A percentile compares a stretch with the other conserved stretches of the same genome.
These are phyloP conservation scores for Alloplasta piceator DNA, from an alignment of 2,888 invertebrate species.

Conservation along the genomic window DNA sequence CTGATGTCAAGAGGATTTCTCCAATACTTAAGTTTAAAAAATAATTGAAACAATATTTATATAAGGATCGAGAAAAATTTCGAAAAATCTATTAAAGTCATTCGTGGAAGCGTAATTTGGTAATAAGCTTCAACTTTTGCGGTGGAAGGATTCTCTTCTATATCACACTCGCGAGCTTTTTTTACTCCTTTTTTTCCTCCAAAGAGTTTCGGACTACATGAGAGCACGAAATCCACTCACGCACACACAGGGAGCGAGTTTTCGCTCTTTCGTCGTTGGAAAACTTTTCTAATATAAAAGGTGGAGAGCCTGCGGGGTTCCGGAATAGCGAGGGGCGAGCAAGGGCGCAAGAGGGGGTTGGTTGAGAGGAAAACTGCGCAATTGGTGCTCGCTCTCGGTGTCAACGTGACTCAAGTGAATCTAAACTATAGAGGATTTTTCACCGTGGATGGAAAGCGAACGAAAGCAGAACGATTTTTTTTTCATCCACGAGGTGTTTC, in stretches of 20 bases:
- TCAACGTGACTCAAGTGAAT: conserved; percentile 57
- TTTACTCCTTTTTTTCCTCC: conserved; percentile 25
- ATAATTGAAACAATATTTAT: no score
- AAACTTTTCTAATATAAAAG: conserved; percentile 64
- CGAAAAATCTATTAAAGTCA: conserved; percentile 45
- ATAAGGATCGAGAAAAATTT: background rate
- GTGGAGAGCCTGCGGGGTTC: conserved; percentile 15
- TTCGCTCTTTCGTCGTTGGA: conserved; percentile 45
- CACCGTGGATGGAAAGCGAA: background rate
- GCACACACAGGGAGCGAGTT: background rate
- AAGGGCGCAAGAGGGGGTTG: background rate
- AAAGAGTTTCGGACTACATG: conserved; percentile 33
- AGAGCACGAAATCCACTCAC: conserved; percentile 18
- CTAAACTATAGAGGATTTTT: conserved; percentile 37
- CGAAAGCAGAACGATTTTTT: background rate
- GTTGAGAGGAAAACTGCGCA: conserved; percentile 39
- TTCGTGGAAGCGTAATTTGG: conserved; percentile 37
- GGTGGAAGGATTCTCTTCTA: conserved; percentile 16
- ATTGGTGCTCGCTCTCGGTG: conserved; percentile 53
- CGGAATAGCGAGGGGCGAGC: background rate
- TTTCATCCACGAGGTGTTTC: no score
- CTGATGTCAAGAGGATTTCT: no score
- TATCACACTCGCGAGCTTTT: background rate
- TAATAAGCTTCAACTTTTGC: conserved; percentile 19
- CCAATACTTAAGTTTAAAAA: no score